Conservation (phyloP, 2,888 invertebrate genomes). For the Aspidiotus destructor region DNA sequence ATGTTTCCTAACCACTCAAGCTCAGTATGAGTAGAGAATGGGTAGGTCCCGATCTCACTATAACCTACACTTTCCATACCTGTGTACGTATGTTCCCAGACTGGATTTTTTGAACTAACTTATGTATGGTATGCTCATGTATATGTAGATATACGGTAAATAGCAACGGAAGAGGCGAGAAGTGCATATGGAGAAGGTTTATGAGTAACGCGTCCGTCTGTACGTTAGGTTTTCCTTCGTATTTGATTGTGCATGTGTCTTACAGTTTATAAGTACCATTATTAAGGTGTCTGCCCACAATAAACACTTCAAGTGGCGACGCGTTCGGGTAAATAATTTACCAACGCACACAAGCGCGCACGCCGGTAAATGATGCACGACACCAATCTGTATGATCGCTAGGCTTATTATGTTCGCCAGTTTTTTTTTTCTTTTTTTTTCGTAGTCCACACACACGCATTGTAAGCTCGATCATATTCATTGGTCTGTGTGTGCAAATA, state of each 20-base stretch:
- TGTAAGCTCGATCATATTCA: not conserved
- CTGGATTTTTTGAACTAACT: not conserved
- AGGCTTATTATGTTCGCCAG: not conserved
- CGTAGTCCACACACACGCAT: constrained; percentile 1
- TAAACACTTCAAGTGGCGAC: constrained; percentile 23
- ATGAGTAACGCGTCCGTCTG: constrained; percentile 30
- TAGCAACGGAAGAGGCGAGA: not conserved
- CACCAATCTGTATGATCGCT: not conserved
- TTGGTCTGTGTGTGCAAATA: not conserved
- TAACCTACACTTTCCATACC: constrained; percentile 1
- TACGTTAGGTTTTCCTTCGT: too few species aligned
- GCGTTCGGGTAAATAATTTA: not conserved
- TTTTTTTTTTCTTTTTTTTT: not conserved
- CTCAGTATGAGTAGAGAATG: too few species aligned
- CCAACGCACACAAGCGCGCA: constrained; percentile 4
- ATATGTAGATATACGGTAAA: not conserved
- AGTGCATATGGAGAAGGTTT: constrained; percentile 15
- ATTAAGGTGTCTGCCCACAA: constrained; percentile 32
- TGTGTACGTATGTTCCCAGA: not conserved
- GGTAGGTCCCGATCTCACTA: too few species aligned
- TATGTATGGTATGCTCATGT: not conserved
- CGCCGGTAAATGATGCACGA: not conserved
- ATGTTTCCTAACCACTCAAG: too few species aligned
- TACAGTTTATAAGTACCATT: constrained; percentile 27
- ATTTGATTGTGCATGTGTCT: constrained; percentile 1